Base-by-base conservation (phyloP, 2,888 invertebrate species). In the Plebejus anna region DNA sequence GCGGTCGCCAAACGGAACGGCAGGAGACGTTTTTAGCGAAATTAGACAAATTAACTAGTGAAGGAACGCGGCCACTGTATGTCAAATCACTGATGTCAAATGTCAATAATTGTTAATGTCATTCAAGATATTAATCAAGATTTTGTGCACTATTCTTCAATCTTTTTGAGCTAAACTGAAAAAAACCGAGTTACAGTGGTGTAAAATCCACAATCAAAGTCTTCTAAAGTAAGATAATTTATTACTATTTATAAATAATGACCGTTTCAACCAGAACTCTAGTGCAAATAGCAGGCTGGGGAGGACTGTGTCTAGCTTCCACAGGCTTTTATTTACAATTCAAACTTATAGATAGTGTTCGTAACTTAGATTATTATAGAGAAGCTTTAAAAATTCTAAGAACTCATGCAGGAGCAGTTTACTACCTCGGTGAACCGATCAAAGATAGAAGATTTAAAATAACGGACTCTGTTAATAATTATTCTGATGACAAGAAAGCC, bases 361-460 rank as follows among this genome's bases (percentile, higher is more conserved):
- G 95, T 80, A 84, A 90, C 77, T 92, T 95, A 2, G 95, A 95
- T 32, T 96, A 95, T 84, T 97, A 96, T 84, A 95, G 94, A 85
- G 90, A 94, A 80, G 96, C 96, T 0, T 82, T 97, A 73, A 93
- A 95, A 82, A 90, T 88, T 11, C 83, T 97, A 32, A 88, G 95
- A 79, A 82, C 83, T 7, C 94, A 96, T 85, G 82, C 91, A 36
- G 96, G 96, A 55, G 96, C 96, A 4, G 90, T 96, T 5, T 86
- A 94, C 75, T 90, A 96, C 79, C 88, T 97, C 61, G 97, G 97
- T 2, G 96, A 97, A 86, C 97, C 97, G 0, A 96, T 97, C 59
- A 95, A 94, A 85, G 96, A 96, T 78, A 91, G 91, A 75, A 90
- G 90, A 4, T 94, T 97, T 78, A 95, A 96, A 86, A 83, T 97